phyloP scores from a whole-genome alignment of 1,140 invertebrate species.

The Drosophila jambulina region DNA sequence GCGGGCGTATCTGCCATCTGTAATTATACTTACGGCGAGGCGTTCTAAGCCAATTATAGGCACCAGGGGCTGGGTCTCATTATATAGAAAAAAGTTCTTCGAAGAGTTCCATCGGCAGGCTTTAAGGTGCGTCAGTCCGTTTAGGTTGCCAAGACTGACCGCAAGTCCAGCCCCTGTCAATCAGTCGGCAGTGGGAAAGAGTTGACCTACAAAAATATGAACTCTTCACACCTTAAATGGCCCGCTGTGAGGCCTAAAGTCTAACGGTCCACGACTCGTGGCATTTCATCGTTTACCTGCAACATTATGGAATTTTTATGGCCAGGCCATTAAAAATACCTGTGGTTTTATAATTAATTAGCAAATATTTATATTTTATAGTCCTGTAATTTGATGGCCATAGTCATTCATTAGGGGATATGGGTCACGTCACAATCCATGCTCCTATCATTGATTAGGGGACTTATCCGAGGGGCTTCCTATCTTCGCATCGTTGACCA shows the following conservation, averaged over 20 bases:
- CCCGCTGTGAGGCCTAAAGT: slow-evolving; percentile 6
- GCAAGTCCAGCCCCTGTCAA: slow-evolving; percentile 26
- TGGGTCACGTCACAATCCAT: background rate
- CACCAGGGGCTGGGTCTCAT: background rate
- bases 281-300: slow-evolving; percentile 33
- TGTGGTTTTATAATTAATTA: slow-evolving; percentile 43
- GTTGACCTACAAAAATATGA: slow-evolving; percentile 46
- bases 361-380: slow-evolving; percentile 44
- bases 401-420: slow-evolving; percentile 21
- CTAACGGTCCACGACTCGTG: slow-evolving; percentile 32
- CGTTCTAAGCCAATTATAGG: slow-evolving; percentile 28
- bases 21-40: slow-evolving; percentile 25
- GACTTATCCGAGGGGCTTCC: background rate
- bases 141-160: background rate
- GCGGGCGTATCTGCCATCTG: slow-evolving; percentile 41
- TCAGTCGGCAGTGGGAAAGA: slow-evolving; percentile 19
- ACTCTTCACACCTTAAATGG: slow-evolving; percentile 68
- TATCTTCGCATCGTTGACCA: slow-evolving; percentile 1
- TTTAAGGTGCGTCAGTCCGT: slow-evolving; percentile 10
- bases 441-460: background rate
- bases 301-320: slow-evolving; percentile 64
- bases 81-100: background rate
- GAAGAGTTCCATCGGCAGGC: background rate
- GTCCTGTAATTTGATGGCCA: slow-evolving; percentile 19
- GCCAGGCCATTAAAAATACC: slow-evolving; percentile 52